Base-by-base conservation (phyloP, 2,113 vertebrate species). In the Nothocercus julius region DNA sequence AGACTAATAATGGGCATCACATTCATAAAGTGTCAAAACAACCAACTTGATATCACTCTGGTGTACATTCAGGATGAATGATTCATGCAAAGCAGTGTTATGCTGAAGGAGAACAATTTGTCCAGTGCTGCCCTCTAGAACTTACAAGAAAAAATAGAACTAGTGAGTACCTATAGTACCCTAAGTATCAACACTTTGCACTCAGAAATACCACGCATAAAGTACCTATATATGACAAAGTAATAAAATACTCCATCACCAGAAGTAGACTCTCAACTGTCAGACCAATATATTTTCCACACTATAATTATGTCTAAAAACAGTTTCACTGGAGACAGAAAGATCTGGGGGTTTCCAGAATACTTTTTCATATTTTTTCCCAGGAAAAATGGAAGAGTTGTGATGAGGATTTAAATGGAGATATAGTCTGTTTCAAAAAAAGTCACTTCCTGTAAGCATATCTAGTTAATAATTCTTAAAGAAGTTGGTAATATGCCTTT, bases 351-450 rank as follows among this genome's bases (percentile, higher is more conserved):
- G 45, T 96, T 93, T 93, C 69, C 77, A 73, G 58, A 11, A 22
- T 12, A 27, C 62, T 90, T 92, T 83, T 87, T 77, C 72, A 92
- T 90, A 88, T 91, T 88, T 54, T 76, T 94, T 94, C 73, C 61
- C 69, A 83, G 64, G 72, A 28, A 93, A 94, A 94, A 88, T 75
- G 66, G 80, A 90, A 95, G 82, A 96, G 64, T 20, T 93, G 87
- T 84, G 85, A 78, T 45, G 56, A 90, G 38, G 73, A 81, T 87
- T 85, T 94, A 75, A 87, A 56, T 34, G 80, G 61, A 90, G 38
- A 86, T 27, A 70, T 27, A 72, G 56, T 79, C 34, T 78, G 79
- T 34, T 73, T 82, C 22, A 79, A 91, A 87, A 87, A 78, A 78
- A 16, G 13, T 1, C 4, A 63, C 38, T 95, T 96, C 80, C 66